Base-by-base conservation (phyloP, 2,888 invertebrate genomes). In the Epiperipatus broadwayi region DNA sequence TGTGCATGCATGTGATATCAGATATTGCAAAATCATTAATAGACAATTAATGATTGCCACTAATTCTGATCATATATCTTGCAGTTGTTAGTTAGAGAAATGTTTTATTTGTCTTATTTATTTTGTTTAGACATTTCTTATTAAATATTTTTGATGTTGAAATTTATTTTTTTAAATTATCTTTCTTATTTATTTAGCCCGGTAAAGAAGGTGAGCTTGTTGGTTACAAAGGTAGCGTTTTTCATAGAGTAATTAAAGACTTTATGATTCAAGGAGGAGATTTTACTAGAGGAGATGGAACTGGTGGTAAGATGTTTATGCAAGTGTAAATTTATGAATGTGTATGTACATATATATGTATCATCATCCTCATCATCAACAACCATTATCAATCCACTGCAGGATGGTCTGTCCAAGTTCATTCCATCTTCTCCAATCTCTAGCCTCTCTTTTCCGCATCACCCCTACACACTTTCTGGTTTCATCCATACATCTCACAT, bases 261-360 rank as follows among this genome's bases (percentile, higher is more conserved):
- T 87, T 87, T 56, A 87, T 87, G 85, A 83, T 87, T 53, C 85
- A 85, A 61, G 85, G 85, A 46, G 89, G 91, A 43, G 91, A 91
- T 45, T 91, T 89, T 58, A 89, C 89, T 5, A 77, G 75, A 55
- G 87, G 87, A 41, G 85, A 87, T 63, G 87, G 85, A 45, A 87
- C 85, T 54, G 85, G 85, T 60, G 84, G 83, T 77, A 47, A 42
- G 33, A 39, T n/a, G n/a, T n/a, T n/a, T n/a, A n/a, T n/a, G n/a
- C n/a, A n/a, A n/a, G n/a, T n/a, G n/a, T n/a, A n/a, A n/a, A n/a
- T n/a, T n/a, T n/a, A n/a, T n/a, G n/a, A n/a, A n/a, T n/a, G 10
- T 28, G 8, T 8, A 8, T 8, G n/a, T 8, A 25, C 25, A n/a
- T n/a, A n/a, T n/a, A n/a, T n/a, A n/a, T n/a, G n/a, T n/a, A n/a